These are phyloP conservation scores for Tanypteryx hageni DNA, from an alignment of 2,888 invertebrate genomes.

Conservation along the genomic window DNA sequence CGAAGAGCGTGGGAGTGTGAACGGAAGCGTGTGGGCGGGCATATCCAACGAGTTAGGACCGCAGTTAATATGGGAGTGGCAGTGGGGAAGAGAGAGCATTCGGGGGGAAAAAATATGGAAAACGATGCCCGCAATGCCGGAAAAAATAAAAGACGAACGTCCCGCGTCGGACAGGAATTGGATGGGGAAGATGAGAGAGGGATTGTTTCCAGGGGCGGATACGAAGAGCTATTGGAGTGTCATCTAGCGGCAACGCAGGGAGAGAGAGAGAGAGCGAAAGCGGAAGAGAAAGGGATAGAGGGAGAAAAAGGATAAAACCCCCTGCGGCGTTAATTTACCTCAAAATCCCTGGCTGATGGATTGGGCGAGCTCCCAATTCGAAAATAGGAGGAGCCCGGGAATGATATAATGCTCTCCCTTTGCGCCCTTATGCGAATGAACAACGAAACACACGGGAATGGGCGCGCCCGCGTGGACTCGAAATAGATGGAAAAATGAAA, in stretches of 20 bases:
- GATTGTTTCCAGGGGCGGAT: neutral
- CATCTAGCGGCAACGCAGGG: neutral
- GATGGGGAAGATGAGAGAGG: neutral
- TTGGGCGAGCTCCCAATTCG: neutral
- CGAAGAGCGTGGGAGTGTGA: neutral
- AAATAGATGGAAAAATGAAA: neutral
- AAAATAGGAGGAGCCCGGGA: neutral
- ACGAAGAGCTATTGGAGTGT: neutral
- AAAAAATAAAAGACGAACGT: neutral
- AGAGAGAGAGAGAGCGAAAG: neutral
- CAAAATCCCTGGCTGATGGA: neutral
- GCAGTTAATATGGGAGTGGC: neutral
- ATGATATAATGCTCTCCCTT: neutral
- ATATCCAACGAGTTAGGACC: neutral
- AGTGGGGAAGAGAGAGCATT: neutral
- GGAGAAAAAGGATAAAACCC: neutral
- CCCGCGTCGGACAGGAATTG: neutral
- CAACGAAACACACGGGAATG: neutral
- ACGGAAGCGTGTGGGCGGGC: neutral
- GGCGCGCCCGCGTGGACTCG: neutral
- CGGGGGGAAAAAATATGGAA: neutral
- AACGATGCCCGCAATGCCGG: neutral
- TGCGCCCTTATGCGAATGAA: neutral
- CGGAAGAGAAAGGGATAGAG: neutral
- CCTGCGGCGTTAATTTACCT: slow-evolving; percentile 9